Percentiles rank a stretch among this genome's conserved stretches.
Conservation (phyloP, 53 echinoderm and acorn worm genomes). For the Crossaster papposus region DNA sequence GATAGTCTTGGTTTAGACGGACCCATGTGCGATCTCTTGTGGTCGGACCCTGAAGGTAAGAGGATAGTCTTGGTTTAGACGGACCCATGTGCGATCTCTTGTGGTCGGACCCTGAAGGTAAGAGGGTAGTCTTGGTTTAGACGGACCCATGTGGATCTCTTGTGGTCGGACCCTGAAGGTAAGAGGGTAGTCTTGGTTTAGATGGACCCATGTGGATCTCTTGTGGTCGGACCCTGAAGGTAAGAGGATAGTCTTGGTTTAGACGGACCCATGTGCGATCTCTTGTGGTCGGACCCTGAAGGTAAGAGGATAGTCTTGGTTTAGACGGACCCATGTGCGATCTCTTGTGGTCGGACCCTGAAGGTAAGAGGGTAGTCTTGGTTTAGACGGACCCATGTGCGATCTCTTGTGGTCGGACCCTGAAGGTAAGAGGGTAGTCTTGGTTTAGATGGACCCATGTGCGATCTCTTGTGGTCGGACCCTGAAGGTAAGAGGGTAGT, state of each 20-base stretch:
- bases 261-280: conserved; percentile 99
- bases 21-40: conserved; percentile 98
- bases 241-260: conserved; percentile 13
- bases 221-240: conserved; percentile 99
- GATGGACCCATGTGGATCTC: conserved; percentile 99
- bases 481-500: conserved; percentile 79
- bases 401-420: conserved; percentile 99
- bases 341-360: conserved; percentile 98
- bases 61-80: conserved; percentile 45
- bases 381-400: conserved; percentile 99
- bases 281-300: conserved; percentile 99
- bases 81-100: conserved; percentile 99
- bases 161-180: conserved; percentile 99
- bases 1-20: conserved; percentile 69
- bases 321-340: conserved; percentile 99
- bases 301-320: conserved; percentile 55
- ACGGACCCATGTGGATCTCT: conserved; percentile 99
- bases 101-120: conserved; percentile 99
- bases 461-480: conserved; percentile 98
- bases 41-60: conserved; percentile 99
- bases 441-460: conserved; percentile 99
- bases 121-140: conserved; percentile 12
- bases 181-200: neutral
- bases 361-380: conserved; percentile 65
- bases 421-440: conserved; percentile 70